Evolutionary conservation across 2,888 invertebrate genomes (phyloP), one percentile per base, ranked within the genome.

Genomic region (Villa cingulata): DNA sequence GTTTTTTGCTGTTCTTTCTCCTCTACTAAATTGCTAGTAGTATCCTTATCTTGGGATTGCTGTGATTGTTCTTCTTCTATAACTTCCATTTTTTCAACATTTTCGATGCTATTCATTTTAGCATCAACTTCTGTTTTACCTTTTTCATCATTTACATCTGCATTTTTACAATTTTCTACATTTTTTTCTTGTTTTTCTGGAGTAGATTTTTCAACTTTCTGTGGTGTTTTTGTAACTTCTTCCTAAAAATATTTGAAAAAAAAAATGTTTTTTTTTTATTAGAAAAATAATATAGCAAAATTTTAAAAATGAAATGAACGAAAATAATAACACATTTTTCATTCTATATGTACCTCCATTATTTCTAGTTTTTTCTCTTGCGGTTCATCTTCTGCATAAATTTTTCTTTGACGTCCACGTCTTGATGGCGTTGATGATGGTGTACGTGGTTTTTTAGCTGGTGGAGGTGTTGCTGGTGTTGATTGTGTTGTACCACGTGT

Each of bases 351-450:
- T 43, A 10, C 12, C 18, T 19, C 15, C 14, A 4, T 7, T n/a
- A 7, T 19, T 44, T 9, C 14, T 7, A 32, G 17, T 50, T 62
- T 60, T 27, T 50, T 53, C 1, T 53, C 46, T 17, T 54, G 55
- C n/a, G n/a, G n/a, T 14, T 48, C 48, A 19, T 48, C 34, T n/a
- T 55, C 54, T 2, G 34, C 45, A 9, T 59, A 55, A 43, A 64
- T 48, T 56, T 64, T 65, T 34, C 66, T 63, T 9, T 64, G 66
- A 43, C 65, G 62, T 12, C 61, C 65, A 14, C 62, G 59, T 37
- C 59, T 56, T 41, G 16, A 17, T 19, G 59, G 59, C 23, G 62
- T 59, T 9, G 61, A 55, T 40, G 63, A 61, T 2, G 62, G 60
- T 19, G 57, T 50, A 36, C 63, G 60, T 39, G 66, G 54, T 52